Base-by-base conservation (phyloP, 2,113 vertebrate species). In the Pygoscelis antarcticus region DNA sequence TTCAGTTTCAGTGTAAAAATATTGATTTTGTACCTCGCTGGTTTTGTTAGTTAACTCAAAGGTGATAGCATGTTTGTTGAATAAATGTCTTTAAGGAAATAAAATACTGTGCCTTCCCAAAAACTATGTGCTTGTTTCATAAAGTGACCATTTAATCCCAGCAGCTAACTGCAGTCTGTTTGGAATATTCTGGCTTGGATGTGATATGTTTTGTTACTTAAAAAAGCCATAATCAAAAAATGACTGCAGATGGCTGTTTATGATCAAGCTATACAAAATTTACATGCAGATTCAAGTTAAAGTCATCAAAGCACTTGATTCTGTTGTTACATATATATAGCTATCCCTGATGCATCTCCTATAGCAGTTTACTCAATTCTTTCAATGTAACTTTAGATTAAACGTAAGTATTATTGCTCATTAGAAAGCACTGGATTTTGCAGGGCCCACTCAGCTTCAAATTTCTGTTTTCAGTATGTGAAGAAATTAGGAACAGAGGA, bases 1-100 rank as follows among this genome's bases (percentile, higher is more conserved):
- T 91, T 89, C 90, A 68, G 42, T 90, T 94, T 80, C 65, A 85
- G 29, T 82, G 52, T 89, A 61, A 91, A 91, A 96, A 97, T 95
- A 91, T 36, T 93, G 78, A 96, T 94, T 95, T 95, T 90, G 18
- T 96, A 78, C 61, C 36, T 83, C 52, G 30, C 44, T 3, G 0
- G 9, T 76, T 96, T 95, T 94, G 57, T 91, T 87, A 84, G 61
- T 89, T 84, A 87, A 62, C 26, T 65, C 60, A 87, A 87, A 92
- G 70, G 40, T 87, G 83, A 38, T 34, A 77, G 10, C 36, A 42
- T 76, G 83, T 95, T 88, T 87, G 42, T 68, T 84, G 36, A 89
- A 83, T 95, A 65, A 68, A 82, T 72, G 13, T 64, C 49, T 93
- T 97, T 92, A 65, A 90, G 83, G 44, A 87, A 91, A 82, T 69